Base-by-base conservation (phyloP, 2,797 vertebrate genomes). In the Decapterus maruadsi region DNA sequence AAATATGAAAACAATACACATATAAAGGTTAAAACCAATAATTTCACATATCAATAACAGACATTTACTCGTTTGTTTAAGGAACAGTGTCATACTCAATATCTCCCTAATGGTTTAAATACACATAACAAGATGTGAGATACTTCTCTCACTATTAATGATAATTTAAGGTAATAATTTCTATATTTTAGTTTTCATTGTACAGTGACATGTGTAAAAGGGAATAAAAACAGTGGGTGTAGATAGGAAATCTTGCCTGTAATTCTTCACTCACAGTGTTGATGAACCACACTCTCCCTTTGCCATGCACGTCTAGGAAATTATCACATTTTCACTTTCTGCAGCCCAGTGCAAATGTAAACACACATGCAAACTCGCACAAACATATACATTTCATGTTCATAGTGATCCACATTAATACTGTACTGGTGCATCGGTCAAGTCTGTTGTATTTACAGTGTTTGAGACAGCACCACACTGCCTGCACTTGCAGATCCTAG, bases 21-120 rank as follows among this genome's bases (percentile, higher is more conserved):
- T 61, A 72, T 50, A 76, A 80, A 42, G 69, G 60, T 70, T 83
- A 63, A 85, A 86, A 82, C 42, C 72, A 78, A 81, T 69, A 54
- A 50, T 77, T 91, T 92, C 85, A 93, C 89, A 92, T 91, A 89
- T 59, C 22, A 80, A 77, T 76, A 87, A 88, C 81, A 85, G 84
- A 89, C 75, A 80, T 81, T 80, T 65, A 70, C 42, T 78, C 38
- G 29, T 77, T 81, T 68, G 64, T 74, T 81, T 89, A 55, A 73
- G 71, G 61, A 84, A 87, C 90, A 86, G 82, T 90, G 89, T 89
- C 78, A 88, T 68, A 84, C 72, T 87, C 57, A 53, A 68, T 83
- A 66, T 40, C 75, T 74, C 78, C 17, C 60, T 74, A 63, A 66
- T 83, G 11, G 34, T 64, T 78, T 80, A 78, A 83, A 81, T 84